phyloP scores from a whole-genome alignment of 2,113 vertebrate species.

The Struthidea cinerea region DNA sequence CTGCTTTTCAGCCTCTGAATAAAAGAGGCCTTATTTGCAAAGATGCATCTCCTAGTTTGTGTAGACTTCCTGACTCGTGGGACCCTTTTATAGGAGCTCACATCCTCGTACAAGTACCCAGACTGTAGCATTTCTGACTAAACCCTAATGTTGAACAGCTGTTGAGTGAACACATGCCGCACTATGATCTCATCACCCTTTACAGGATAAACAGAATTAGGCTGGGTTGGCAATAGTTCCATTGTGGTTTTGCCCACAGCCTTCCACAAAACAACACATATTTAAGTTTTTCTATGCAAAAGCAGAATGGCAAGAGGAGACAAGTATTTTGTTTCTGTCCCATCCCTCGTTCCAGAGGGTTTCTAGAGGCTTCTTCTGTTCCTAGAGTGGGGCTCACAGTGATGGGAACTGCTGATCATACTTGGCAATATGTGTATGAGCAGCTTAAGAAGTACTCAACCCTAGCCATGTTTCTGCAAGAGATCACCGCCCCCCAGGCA shows the following conservation, averaged over 20 bases:
- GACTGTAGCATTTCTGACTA: background rate
- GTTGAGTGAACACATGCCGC: background rate
- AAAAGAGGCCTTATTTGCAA: background rate
- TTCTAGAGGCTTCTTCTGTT: background rate
- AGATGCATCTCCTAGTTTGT: background rate
- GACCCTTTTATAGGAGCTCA: background rate
- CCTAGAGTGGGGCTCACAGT: background rate
- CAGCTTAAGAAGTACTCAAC: background rate
- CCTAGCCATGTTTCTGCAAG: background rate
- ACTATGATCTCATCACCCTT: conserved; percentile 52
- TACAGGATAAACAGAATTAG: conserved; percentile 43
- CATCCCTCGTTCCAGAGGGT: background rate
- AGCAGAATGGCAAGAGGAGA: background rate
- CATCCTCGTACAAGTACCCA: background rate
- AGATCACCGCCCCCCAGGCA: background rate
- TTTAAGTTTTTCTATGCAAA: background rate
- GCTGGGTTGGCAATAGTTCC: background rate
- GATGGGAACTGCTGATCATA: background rate
- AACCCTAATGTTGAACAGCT: conserved; percentile 53
- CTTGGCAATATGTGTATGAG: background rate
- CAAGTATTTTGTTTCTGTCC: background rate
- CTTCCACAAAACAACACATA: background rate
- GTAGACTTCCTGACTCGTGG: background rate
- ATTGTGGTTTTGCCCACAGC: conserved; percentile 31
- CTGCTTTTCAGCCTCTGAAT: background rate